A percentile compares a stretch with the other conserved stretches of the same genome.
These are phyloP conservation scores for Rhabdophis nuchalis DNA, from an alignment of 2,797 vertebrate genomes.

Conservation along the genomic window DNA sequence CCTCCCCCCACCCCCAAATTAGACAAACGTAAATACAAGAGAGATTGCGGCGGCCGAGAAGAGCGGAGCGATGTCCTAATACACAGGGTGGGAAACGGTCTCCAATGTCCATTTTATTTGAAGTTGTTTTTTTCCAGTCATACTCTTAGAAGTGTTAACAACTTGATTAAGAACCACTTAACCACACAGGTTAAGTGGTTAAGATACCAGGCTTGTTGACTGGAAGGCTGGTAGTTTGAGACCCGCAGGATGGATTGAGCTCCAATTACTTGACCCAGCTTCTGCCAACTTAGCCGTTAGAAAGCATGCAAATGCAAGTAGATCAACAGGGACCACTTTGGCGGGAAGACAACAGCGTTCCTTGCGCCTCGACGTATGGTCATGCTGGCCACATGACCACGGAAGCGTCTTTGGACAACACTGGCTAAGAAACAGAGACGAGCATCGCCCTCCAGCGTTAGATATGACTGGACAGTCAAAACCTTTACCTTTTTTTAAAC, in stretches of 20 bases:
- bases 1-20: fast-evolving
- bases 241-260: background rate
- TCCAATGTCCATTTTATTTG: background rate
- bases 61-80: fast-evolving
- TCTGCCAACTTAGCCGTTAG: background rate
- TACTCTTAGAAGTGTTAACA: background rate
- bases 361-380: no score
- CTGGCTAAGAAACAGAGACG: no score
- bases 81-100: background rate
- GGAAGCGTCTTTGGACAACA: no score
- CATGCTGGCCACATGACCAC: no score
- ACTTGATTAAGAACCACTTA: background rate
- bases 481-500: background rate
- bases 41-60: background rate
- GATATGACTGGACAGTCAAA: no score
- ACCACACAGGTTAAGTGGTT: no score
- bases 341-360: no score
- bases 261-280: background rate
- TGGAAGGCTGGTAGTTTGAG: background rate
- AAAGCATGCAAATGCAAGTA: background rate
- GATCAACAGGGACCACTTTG: no score
- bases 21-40: background rate
- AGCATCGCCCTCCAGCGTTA: no score
- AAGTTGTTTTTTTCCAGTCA: background rate
- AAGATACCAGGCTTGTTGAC: background rate